Percentiles rank a stretch among this genome's conserved stretches.
These are phyloP conservation scores for Basileuterus tristriatus DNA, from an alignment of 2,797 vertebrate genomes.

Conservation along the genomic window DNA sequence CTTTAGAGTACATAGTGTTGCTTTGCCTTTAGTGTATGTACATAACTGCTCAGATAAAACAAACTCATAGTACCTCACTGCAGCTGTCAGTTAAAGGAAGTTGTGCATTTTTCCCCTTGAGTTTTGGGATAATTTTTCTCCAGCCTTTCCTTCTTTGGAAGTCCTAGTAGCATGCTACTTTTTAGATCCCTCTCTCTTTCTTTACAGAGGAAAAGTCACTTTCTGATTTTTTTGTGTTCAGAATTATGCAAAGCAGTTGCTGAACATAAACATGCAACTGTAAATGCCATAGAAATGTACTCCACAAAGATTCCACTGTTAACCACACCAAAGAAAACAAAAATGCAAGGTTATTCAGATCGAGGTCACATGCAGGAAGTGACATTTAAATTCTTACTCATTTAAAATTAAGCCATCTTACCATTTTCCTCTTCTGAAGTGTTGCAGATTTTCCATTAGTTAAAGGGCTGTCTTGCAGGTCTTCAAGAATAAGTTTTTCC, in stretches of 20 bases:
- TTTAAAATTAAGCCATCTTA: constrained; percentile 46
- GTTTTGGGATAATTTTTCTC: not conserved
- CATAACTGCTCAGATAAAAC: constrained; percentile 16
- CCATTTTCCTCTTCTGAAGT: constrained; percentile 39
- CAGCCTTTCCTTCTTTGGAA: not conserved
- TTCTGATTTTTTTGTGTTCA: constrained; percentile 31
- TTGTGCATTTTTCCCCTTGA: not conserved
- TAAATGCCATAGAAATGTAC: constrained; percentile 27
- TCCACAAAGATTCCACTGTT: constrained; percentile 36
- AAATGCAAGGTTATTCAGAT: constrained; percentile 55
- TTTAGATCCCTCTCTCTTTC: not conserved
- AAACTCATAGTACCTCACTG: not conserved
- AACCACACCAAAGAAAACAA: constrained; percentile 63
- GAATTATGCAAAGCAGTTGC: constrained; percentile 35
- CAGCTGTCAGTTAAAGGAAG: constrained; percentile 21
- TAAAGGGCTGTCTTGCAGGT: constrained; percentile 2
- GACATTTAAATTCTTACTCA: constrained; percentile 60
- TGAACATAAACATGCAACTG: constrained; percentile 1
- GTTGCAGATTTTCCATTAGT: constrained; percentile 49
- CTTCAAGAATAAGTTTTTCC: constrained; percentile 33
- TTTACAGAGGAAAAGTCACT: not conserved
- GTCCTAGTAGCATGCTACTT: not conserved
- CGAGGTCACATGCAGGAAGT: constrained; percentile 51
- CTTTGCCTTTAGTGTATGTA: not conserved
- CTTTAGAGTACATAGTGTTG: not conserved